Conservation (phyloP, 2,797 vertebrate genomes). For the Hephaestus fuliginosus region DNA sequence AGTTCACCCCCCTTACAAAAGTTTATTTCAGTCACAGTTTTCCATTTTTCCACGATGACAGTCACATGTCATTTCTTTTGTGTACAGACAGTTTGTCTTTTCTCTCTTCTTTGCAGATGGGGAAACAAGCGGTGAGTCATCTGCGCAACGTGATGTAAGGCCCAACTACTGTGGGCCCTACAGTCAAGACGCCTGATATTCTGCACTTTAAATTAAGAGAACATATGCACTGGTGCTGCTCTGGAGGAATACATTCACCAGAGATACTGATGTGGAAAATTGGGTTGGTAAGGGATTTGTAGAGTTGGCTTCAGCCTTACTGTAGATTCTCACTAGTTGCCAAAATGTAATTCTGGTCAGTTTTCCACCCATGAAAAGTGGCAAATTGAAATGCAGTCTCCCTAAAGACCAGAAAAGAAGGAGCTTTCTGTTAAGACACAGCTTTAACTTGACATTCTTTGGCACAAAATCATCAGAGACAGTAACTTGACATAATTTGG, state of each 20-base stretch:
- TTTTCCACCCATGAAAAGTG: slow-evolving; percentile 36
- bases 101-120: slow-evolving; percentile 1
- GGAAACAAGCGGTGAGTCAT: slow-evolving; percentile 25
- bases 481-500: not conserved
- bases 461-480: not conserved
- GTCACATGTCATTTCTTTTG: not conserved
- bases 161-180: not conserved
- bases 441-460: not conserved
- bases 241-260: slow-evolving; percentile 22
- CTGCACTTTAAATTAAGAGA: slow-evolving; percentile 44
- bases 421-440: not conserved
- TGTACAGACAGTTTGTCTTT: not conserved
- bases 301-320: slow-evolving; percentile 17
- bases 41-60: not conserved
- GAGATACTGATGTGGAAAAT: slow-evolving; percentile 63
- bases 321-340: slow-evolving; percentile 33
- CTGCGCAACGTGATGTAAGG: slow-evolving; percentile 19
- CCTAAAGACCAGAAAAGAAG: not conserved
- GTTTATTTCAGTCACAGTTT: slow-evolving; percentile 21
- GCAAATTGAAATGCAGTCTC: slow-evolving; percentile 39
- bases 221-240: slow-evolving; percentile 20
- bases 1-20: not conserved
- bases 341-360: slow-evolving; percentile 40
- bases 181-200: slow-evolving; percentile 28
- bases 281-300: slow-evolving; percentile 49